Conservation (phyloP, 2,113 vertebrate genomes). For the Channa maculata region DNA sequence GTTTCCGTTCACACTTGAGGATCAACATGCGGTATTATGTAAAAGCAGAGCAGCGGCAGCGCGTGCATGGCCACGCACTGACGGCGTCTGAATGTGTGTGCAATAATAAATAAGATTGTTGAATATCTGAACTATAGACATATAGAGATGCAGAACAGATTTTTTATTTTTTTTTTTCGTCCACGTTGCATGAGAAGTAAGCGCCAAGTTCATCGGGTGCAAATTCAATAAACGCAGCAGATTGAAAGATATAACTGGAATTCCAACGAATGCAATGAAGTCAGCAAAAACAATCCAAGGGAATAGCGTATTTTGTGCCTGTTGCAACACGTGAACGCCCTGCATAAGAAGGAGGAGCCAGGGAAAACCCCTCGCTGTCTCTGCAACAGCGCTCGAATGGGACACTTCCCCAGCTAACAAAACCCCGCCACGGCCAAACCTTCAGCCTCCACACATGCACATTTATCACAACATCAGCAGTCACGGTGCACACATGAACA, state of each 20-base stretch:
- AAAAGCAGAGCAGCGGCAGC: background rate
- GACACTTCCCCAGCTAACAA: slow-evolving; percentile 60
- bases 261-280: slow-evolving; percentile 30
- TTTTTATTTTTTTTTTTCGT: background rate
- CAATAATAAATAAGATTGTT: background rate
- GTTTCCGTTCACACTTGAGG: slow-evolving; percentile 42
- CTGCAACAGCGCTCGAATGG: slow-evolving; percentile 81
- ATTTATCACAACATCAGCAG: background rate
- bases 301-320: slow-evolving; percentile 67
- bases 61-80: slow-evolving; percentile 2
- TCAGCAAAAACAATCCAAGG: slow-evolving; percentile 65
- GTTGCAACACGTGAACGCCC: slow-evolving; percentile 83
- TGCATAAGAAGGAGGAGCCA: slow-evolving; percentile 91
- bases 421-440: slow-evolving; percentile 5
- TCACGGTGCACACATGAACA: slow-evolving; percentile 12
- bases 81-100: background rate
- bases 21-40: slow-evolving; percentile 15
- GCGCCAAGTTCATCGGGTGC: background rate
- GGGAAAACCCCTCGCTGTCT: slow-evolving; percentile 93
- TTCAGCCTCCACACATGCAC: slow-evolving; percentile 20
- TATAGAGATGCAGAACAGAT: background rate
- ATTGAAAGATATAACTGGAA: background rate
- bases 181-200: background rate
- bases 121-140: background rate
- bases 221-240: background rate